Evolutionary conservation across 2,797 vertebrate species (phyloP).

Genomic region (Notolabrus celidotus): DNA sequence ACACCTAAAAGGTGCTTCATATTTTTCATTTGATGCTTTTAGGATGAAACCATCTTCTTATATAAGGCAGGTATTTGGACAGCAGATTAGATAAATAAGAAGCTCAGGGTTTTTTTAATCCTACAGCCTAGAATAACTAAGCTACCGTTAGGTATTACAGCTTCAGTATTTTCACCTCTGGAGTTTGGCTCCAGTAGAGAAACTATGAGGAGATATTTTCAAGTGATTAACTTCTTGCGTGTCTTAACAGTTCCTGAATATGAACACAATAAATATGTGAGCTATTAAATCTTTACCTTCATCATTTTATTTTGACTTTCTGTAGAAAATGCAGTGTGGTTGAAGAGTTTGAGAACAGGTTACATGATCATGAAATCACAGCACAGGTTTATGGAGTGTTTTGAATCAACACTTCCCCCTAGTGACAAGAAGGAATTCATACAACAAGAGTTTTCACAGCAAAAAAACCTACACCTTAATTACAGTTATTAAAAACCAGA

Average conservation of each 20-base stretch:
- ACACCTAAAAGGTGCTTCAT: not conserved
- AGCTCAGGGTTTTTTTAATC: slow-evolving; percentile 46
- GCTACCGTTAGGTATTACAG: slow-evolving; percentile 34
- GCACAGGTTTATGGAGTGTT: slow-evolving; percentile 49
- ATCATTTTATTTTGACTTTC: slow-evolving; percentile 27
- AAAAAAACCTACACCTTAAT: slow-evolving; percentile 29
- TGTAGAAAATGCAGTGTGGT: slow-evolving; percentile 21
- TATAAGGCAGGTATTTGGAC: slow-evolving; percentile 38
- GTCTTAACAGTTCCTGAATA: not conserved
- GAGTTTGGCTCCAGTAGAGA: slow-evolving; percentile 12
- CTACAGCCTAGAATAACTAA: slow-evolving; percentile 25
- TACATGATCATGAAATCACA: slow-evolving; percentile 36
- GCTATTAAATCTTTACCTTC: not conserved
- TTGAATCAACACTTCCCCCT: slow-evolving; percentile 76
- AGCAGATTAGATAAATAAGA: slow-evolving; percentile 45
- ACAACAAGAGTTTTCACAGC: slow-evolving; percentile 31
- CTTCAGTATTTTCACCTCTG: slow-evolving; percentile 12
- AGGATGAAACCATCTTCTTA: slow-evolving; percentile 27
- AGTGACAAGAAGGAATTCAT: slow-evolving; percentile 59
- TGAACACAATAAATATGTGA: slow-evolving; percentile 24
- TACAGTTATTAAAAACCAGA: slow-evolving; percentile 41
- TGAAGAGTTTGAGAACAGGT: slow-evolving; percentile 23
- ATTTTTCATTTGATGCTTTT: slow-evolving; percentile 12
- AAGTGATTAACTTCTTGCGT: not conserved
- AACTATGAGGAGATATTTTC: not conserved